Evolutionary conservation across 2,797 vertebrate species (phyloP).

Genomic region (Borostomias antarcticus): DNA sequence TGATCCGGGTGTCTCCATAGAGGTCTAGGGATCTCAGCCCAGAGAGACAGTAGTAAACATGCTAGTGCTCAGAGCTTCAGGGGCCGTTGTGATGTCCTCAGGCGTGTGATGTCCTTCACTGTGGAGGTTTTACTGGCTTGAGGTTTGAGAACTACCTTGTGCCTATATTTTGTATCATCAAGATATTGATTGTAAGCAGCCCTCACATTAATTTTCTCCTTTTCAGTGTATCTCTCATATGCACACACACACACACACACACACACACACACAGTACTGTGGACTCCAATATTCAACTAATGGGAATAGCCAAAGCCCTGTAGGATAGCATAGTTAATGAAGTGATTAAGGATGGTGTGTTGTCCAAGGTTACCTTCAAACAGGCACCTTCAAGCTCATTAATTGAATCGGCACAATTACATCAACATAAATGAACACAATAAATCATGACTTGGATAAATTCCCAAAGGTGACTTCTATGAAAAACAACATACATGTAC

Average conservation of each 20-base stretch:
- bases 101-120: background rate
- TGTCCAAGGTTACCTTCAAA: slow-evolving; percentile 6
- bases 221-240: background rate
- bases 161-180: background rate
- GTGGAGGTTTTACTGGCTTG: no score
- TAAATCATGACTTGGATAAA: slow-evolving; percentile 10
- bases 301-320: background rate
- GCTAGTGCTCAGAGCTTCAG: no score
- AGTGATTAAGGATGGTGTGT: slow-evolving; percentile 5
- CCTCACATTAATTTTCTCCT: background rate
- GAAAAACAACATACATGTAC: background rate
- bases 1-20: background rate
- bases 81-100: background rate
- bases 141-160: no score
- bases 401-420: slow-evolving; percentile 12
- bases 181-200: background rate
- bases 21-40: no score
- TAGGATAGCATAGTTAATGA: slow-evolving; percentile 4
- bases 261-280: background rate
- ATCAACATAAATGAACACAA: slow-evolving; percentile 6
- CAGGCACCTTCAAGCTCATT: slow-evolving; percentile 7
- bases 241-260: background rate
- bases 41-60: no score
- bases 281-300: background rate
- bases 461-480: background rate